A percentile compares a stretch with the other conserved stretches of the same genome.
phyloP scores from a whole-genome alignment of 2,113 vertebrate genomes.

The Lipophrys pholis region DNA sequence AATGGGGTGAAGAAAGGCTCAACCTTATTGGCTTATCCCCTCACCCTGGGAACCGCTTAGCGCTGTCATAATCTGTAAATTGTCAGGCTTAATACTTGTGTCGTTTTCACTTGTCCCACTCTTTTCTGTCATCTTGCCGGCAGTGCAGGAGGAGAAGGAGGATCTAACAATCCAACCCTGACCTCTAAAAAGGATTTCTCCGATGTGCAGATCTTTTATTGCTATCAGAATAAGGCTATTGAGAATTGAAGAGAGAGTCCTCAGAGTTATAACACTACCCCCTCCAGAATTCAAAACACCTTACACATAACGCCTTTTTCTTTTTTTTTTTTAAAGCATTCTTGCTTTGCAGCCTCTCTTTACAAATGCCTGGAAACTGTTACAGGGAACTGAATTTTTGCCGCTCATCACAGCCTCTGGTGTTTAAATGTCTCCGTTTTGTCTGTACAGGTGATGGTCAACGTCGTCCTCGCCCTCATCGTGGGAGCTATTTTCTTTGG shows the following conservation, averaged over 20 bases:
- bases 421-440: conserved; percentile 14
- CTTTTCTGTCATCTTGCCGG: conserved; percentile 31
- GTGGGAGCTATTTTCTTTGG: conserved; percentile 91
- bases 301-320: too few relatives aligned
- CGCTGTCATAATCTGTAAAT: conserved; percentile 69
- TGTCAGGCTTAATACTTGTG: conserved; percentile 67
- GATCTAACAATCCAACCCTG: conserved; percentile 19
- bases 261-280: too few relatives aligned
- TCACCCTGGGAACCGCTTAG: conserved; percentile 80
- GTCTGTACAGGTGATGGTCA: conserved; percentile 83
- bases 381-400: too few relatives aligned
- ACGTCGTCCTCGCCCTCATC: conserved; percentile 85
- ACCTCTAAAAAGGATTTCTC: conserved; percentile 9
- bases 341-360: neutral
- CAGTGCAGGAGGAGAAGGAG: conserved; percentile 13
- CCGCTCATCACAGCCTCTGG: neutral
- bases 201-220: conserved; percentile 4
- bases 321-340: neutral
- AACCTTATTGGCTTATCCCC: conserved; percentile 75
- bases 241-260: too few relatives aligned
- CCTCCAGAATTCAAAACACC: too few relatives aligned
- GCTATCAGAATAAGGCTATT: too few relatives aligned
- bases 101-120: conserved; percentile 56
- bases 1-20: conserved; percentile 72
- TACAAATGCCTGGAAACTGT: too few relatives aligned